These are phyloP conservation scores for Oostethus manadensis DNA, from an alignment of 2,113 vertebrate genomes.

Conservation along the genomic window DNA sequence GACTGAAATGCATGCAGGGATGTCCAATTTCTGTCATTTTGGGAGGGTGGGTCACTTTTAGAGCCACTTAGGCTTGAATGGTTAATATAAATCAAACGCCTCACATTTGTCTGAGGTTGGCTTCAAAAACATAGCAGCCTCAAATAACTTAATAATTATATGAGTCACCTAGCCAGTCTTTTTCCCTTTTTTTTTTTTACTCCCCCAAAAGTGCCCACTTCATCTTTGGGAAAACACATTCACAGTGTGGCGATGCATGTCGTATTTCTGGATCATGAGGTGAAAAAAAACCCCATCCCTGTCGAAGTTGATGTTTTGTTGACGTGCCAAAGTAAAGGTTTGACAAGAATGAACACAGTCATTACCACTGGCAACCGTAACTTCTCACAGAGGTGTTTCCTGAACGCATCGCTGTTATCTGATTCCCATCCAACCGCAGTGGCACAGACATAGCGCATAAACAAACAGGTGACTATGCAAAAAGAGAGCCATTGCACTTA, in stretches of 20 bases:
- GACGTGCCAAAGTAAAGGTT: conserved; percentile 68
- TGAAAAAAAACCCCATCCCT: conserved; percentile 47
- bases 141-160: conserved; percentile 67
- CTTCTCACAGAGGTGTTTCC: conserved; percentile 51
- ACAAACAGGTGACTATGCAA: conserved; percentile 49
- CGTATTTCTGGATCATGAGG: conserved; percentile 63
- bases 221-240: conserved; percentile 56
- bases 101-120: conserved; percentile 55
- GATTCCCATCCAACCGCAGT: conserved; percentile 46
- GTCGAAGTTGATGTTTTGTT: conserved; percentile 65
- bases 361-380: conserved; percentile 62
- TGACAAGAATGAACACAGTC: conserved; percentile 63
- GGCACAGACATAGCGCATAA: conserved; percentile 38
- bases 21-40: conserved; percentile 33
- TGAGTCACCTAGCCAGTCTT: conserved; percentile 61
- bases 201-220: conserved; percentile 46
- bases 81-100: conserved; percentile 62
- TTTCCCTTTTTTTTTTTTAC: conserved; percentile 26
- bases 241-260: conserved; percentile 51
- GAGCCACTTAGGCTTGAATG: conserved; percentile 48
- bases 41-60: conserved; percentile 32
- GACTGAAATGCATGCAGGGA: too few relatives aligned
- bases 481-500: conserved; percentile 26
- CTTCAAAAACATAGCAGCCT: conserved; percentile 52
- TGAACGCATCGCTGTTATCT: conserved; percentile 52